phyloP scores from a whole-genome alignment of 92 coral and sea anemone genomes.

The Isaurus tuberculatus region DNA sequence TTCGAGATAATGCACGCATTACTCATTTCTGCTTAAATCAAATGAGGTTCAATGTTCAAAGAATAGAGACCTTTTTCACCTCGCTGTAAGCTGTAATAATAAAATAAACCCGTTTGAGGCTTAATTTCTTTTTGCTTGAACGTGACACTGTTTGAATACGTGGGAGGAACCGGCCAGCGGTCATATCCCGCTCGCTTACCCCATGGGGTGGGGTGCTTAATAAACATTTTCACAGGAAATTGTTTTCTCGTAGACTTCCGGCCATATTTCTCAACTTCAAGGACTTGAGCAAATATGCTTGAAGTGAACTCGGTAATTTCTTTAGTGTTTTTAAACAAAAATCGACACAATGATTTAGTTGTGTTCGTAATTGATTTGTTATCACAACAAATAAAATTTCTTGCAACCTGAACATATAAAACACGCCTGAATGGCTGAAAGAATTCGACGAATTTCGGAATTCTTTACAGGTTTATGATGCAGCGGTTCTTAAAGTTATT shows the following conservation, averaged over 20 bases:
- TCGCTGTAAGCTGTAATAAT: too few species aligned
- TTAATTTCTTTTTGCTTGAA: too few species aligned
- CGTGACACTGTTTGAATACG: neutral
- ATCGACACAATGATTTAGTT: neutral
- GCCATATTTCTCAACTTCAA: neutral
- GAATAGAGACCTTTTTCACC: too few species aligned
- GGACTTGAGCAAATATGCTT: neutral
- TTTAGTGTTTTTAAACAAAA: neutral
- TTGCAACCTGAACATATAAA: too few species aligned
- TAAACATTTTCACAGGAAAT: neutral
- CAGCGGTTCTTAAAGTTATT: too few species aligned
- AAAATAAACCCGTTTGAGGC: too few species aligned
- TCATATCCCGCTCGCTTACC: slow-evolving; percentile 4
- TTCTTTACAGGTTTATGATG: too few species aligned
- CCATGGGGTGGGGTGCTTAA: neutral
- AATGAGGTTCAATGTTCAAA: too few species aligned
- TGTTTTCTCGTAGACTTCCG: neutral
- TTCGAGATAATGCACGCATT: too few species aligned
- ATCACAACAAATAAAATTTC: neutral
- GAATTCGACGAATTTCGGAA: too few species aligned
- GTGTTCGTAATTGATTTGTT: neutral
- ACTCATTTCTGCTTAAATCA: too few species aligned
- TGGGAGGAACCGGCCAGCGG: neutral
- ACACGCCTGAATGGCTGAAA: too few species aligned
- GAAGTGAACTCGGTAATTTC: neutral